These are phyloP conservation scores for Cerastis rubricosa DNA, from an alignment of 2,888 invertebrate genomes.

Conservation along the genomic window DNA sequence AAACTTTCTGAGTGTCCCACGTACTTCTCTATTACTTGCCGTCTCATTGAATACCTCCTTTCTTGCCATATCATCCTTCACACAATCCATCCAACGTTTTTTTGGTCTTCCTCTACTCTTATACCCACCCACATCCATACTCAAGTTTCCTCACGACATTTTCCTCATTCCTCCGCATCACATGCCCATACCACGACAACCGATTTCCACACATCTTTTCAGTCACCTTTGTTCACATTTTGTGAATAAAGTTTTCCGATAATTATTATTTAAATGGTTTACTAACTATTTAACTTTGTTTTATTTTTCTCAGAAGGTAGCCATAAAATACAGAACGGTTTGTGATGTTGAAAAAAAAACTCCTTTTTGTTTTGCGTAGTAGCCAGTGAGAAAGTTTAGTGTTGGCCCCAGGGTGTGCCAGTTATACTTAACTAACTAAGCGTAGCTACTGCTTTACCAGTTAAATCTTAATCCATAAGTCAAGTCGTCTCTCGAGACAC, in stretches of 20 bases:
- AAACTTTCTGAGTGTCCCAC: no score
- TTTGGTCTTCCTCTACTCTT: no score
- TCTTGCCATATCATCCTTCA: no score
- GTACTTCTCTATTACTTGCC: no score
- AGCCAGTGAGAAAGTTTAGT: background rate
- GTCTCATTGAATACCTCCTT: no score
- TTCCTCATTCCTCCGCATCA: no score
- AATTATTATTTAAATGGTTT: background rate
- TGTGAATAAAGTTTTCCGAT: background rate
- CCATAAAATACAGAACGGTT: background rate
- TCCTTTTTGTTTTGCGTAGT: background rate
- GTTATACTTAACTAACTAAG: conserved; percentile 9
- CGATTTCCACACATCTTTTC: no score
- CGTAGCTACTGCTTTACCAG: conserved; percentile 24
- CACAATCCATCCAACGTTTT: no score
- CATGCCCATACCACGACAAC: no score
- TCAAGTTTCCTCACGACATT: no score
- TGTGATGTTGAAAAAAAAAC: background rate
- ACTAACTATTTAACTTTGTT: background rate
- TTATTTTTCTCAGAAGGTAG: background rate
- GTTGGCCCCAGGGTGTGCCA: background rate
- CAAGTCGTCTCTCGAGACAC: conserved; percentile 46
- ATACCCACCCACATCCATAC: no score
- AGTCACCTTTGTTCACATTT: background rate
- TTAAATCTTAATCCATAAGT: conserved; percentile 50